phyloP scores from a whole-genome alignment of 2,797 vertebrate species.

The Strix occidentalis region DNA sequence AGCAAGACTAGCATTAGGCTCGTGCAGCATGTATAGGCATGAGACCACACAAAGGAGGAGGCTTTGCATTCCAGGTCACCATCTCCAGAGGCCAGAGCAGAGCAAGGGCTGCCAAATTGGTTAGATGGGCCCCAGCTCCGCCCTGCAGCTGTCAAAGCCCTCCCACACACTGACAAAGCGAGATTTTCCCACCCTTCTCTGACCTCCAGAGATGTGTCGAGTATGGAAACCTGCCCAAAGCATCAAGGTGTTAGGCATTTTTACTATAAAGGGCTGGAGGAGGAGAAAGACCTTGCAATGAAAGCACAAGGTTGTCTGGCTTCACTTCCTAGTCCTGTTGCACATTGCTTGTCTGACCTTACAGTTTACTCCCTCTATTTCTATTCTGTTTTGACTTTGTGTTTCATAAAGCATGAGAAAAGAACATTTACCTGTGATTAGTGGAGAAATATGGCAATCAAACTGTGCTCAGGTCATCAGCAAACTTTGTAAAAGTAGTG shows the following conservation, averaged over 20 bases:
- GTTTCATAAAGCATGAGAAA: not conserved
- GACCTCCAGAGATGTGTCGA: constrained; percentile 5
- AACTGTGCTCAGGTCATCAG: not conserved
- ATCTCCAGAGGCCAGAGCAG: constrained; percentile 41
- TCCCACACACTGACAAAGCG: not conserved
- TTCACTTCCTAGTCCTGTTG: not conserved
- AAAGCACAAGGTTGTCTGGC: constrained; percentile 3
- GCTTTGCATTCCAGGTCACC: constrained; percentile 39
- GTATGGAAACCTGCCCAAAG: constrained; percentile 17
- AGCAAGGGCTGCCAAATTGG: constrained; percentile 34
- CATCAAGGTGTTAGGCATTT: constrained; percentile 1
- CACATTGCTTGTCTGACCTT: not conserved
- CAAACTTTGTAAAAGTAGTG: not conserved
- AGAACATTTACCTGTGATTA: not conserved
- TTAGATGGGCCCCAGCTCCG: constrained; percentile 22
- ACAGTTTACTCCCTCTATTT: not conserved
- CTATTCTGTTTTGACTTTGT: not conserved
- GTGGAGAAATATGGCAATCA: not conserved
- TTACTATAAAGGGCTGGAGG: not conserved
- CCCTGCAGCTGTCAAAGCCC: constrained; percentile 48
- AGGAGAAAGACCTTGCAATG: constrained; percentile 9
- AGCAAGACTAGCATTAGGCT: not conserved
- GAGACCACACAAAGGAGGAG: constrained; percentile 58
- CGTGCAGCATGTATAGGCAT: not conserved
- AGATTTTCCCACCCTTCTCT: constrained; percentile 54